These are phyloP conservation scores for Chaetodon trifasciatus DNA, from an alignment of 2,797 vertebrate species.

Conservation along the genomic window DNA sequence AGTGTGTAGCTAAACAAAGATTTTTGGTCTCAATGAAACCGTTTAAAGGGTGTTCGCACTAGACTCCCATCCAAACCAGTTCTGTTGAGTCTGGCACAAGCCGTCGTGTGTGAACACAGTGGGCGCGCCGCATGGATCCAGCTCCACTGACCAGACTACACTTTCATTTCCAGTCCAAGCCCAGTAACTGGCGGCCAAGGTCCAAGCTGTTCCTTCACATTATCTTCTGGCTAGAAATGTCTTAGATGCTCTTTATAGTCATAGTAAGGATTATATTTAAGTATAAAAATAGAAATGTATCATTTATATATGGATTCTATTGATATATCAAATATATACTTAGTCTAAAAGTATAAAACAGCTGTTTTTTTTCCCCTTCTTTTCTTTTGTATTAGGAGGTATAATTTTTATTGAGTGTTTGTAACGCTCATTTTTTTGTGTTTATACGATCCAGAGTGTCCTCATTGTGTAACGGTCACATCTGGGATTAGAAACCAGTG, in stretches of 20 bases:
- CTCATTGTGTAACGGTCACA: conserved; percentile 53
- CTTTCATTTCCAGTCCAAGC: conserved; percentile 16
- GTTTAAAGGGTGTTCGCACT: conserved; percentile 42
- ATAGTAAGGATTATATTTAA: conserved; percentile 82
- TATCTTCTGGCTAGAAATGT: conserved; percentile 65
- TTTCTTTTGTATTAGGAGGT: conserved; percentile 54
- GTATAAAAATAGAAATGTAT: conserved; percentile 78
- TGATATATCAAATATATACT: conserved; percentile 77
- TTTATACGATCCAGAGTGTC: conserved; percentile 56
- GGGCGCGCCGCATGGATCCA: conserved; percentile 19
- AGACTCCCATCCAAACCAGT: conserved; percentile 34
- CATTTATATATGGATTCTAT: conserved; percentile 85
- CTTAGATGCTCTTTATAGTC: conserved; percentile 76
- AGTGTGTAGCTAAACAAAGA: conserved; percentile 48
- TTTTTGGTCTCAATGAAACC: conserved; percentile 70
- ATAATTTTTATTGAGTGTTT: conserved; percentile 50
- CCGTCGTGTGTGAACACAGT: conserved; percentile 2
- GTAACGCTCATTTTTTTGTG: conserved; percentile 44
- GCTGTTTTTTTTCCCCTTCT: conserved; percentile 12
- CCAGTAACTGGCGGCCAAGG: conserved; percentile 24
- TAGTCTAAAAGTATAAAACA: conserved; percentile 57
- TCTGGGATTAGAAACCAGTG: conserved; percentile 35
- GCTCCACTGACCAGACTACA: conserved; percentile 23
- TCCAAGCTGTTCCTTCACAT: conserved; percentile 68
- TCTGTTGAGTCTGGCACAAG: conserved; percentile 28